phyloP scores from a whole-genome alignment of 2,888 invertebrate species.

The Tolmerus cingulatus region DNA sequence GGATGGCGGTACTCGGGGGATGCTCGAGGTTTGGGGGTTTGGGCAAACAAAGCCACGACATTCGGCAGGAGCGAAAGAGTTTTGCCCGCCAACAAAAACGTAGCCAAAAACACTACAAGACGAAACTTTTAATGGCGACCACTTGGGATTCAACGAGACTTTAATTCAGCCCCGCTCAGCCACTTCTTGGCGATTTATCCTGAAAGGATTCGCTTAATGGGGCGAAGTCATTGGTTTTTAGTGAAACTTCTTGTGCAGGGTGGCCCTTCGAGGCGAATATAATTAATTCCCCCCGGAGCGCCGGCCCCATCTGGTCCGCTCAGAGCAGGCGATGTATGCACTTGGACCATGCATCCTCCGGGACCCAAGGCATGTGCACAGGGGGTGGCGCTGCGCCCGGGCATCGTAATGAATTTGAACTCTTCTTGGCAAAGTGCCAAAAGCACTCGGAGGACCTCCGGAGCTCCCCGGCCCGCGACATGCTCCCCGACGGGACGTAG shows the following conservation, averaged over 20 bases:
- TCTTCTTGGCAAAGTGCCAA: background rate
- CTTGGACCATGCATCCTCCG: background rate
- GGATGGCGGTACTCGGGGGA: background rate
- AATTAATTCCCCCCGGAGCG: background rate
- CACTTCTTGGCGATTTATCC: constrained; percentile 6
- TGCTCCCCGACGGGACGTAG: background rate
- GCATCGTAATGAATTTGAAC: background rate
- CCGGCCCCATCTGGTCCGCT: background rate
- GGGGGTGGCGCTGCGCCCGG: background rate
- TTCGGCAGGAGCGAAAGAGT: background rate
- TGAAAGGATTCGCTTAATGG: constrained; percentile 21
- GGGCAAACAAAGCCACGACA: background rate
- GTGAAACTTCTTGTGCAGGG: background rate
- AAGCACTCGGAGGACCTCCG: background rate
- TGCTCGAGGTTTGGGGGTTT: background rate
- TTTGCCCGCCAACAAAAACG: background rate
- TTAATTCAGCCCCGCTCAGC: constrained; percentile 1
- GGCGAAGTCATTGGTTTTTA: constrained; percentile 10
- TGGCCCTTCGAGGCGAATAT: background rate
- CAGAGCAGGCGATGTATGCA: background rate
- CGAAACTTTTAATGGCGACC: background rate
- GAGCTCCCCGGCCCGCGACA: background rate
- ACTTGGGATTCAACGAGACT: constrained; percentile 21
- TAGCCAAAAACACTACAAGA: background rate
- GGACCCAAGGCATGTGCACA: background rate